Percentiles rank a stretch among this genome's conserved stretches.
phyloP scores from a whole-genome alignment of 2,888 invertebrate genomes.

The Caradrina clavipalpis region DNA sequence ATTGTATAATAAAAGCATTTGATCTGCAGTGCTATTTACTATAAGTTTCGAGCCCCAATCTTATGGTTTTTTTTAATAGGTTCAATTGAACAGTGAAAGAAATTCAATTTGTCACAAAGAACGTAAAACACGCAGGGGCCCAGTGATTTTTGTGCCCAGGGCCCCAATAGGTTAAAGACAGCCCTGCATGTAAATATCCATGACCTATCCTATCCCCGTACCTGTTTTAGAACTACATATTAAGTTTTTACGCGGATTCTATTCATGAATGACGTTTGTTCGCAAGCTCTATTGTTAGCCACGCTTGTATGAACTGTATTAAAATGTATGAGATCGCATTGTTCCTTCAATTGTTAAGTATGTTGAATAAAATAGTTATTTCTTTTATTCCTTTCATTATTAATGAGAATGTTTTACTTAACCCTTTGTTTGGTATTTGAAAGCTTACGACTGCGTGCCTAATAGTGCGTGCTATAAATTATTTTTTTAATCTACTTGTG shows the following conservation, averaged over 20 bases:
- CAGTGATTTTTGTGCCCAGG: too few relatives aligned
- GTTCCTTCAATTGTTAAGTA: conserved; percentile 74
- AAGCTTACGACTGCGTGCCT: conserved; percentile 44
- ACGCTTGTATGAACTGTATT: conserved; percentile 76
- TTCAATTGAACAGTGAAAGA: too few relatives aligned
- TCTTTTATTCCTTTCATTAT: conserved; percentile 55
- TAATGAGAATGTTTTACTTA: conserved; percentile 48
- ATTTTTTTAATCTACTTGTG: conserved; percentile 35
- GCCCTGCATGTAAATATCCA: too few relatives aligned
- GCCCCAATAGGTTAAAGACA: too few relatives aligned
- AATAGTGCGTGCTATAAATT: conserved; percentile 55
- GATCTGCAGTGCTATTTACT: too few relatives aligned
- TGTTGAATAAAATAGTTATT: conserved; percentile 66
- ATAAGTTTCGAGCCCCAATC: too few relatives aligned
- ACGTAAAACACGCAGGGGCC: too few relatives aligned
- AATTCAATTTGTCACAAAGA: too few relatives aligned
- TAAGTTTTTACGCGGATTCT: conserved; percentile 33
- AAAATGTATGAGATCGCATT: conserved; percentile 81
- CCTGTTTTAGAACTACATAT: conserved; percentile 38
- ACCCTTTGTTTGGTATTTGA: conserved; percentile 64
- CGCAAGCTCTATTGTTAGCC: conserved; percentile 69
- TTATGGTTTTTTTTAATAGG: too few relatives aligned
- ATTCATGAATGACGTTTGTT: conserved; percentile 63
- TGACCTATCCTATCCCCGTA: too few relatives aligned
- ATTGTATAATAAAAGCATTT: too few relatives aligned